Percentiles rank a stretch among this genome's conserved stretches.
These are phyloP conservation scores for Chaetura pelagica DNA, from an alignment of 2,113 vertebrate genomes.

Conservation along the genomic window DNA sequence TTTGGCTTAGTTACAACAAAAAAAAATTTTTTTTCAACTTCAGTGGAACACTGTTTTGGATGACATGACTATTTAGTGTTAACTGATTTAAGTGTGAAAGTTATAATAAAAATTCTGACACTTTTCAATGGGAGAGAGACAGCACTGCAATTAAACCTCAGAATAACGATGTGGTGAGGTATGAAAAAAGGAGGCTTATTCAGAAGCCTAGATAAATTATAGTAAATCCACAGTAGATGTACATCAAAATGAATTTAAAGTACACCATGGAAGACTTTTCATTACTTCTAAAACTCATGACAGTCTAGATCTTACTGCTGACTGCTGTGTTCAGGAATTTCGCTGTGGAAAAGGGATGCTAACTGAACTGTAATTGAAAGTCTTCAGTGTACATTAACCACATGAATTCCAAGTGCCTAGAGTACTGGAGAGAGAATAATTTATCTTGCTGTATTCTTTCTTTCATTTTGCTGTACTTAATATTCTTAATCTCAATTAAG, in stretches of 20 bases:
- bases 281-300: slow-evolving; percentile 1
- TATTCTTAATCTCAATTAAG: background rate
- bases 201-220: slow-evolving; percentile 14
- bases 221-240: background rate
- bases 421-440: background rate
- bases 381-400: background rate
- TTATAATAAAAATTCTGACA: slow-evolving; percentile 72
- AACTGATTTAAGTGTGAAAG: slow-evolving; percentile 61
- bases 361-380: background rate
- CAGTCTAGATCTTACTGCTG: background rate
- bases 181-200: slow-evolving; percentile 50
- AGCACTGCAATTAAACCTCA: slow-evolving; percentile 67
- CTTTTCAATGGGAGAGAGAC: slow-evolving; percentile 65
- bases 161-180: slow-evolving; percentile 13
- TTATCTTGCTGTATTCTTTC: background rate
- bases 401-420: background rate
- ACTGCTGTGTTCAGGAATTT: background rate
- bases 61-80: slow-evolving; percentile 63
- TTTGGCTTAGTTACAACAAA: slow-evolving; percentile 37
- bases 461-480: background rate
- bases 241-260: slow-evolving; percentile 20
- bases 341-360: background rate
- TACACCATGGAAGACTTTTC: background rate
- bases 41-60: slow-evolving; percentile 39
- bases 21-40: slow-evolving; percentile 73